Percentiles rank a stretch among this genome's conserved stretches.
Conservation (phyloP, 1,140 invertebrate species). For the Drosophila asahinai region DNA sequence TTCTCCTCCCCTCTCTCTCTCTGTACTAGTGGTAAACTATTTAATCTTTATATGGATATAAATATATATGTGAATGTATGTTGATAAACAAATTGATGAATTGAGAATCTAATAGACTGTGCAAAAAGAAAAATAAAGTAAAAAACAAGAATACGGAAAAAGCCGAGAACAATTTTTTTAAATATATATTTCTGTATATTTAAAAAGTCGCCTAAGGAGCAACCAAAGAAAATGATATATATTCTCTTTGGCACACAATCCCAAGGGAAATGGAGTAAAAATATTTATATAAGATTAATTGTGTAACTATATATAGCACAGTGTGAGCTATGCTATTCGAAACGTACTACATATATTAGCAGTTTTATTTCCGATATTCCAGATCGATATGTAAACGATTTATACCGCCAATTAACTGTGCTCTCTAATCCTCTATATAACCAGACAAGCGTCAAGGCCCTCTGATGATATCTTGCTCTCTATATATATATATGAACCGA, state of each 20-base stretch:
- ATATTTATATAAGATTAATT: conserved; percentile 55
- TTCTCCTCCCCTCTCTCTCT: background rate
- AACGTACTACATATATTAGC: conserved; percentile 46
- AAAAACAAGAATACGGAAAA: conserved; percentile 18
- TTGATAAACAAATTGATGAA: conserved; percentile 82
- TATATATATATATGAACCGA: conserved; percentile 35
- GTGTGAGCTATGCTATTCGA: conserved; percentile 68
- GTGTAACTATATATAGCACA: conserved; percentile 46
- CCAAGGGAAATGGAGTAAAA: conserved; percentile 5
- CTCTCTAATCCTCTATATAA: conserved; percentile 67
- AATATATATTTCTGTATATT: conserved; percentile 72
- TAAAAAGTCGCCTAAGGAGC: conserved; percentile 47
- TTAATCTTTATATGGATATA: conserved; percentile 47
- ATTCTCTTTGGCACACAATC: conserved; percentile 12
- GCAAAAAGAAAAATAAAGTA: conserved; percentile 41
- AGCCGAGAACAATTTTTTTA: conserved; percentile 72
- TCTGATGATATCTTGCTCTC: conserved; percentile 47
- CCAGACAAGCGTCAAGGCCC: conserved; percentile 21
- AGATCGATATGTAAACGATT: conserved; percentile 72
- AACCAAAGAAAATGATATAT: background rate
- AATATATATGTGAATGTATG: conserved; percentile 69
- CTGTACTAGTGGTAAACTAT: conserved; percentile 41
- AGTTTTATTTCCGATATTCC: conserved; percentile 65
- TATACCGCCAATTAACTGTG: conserved; percentile 83
- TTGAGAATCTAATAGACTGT: conserved; percentile 84